Percentiles rank a stretch among this genome's conserved stretches.
Conservation (phyloP, 2,113 vertebrate species). For the Himantopus leucocephalus region DNA sequence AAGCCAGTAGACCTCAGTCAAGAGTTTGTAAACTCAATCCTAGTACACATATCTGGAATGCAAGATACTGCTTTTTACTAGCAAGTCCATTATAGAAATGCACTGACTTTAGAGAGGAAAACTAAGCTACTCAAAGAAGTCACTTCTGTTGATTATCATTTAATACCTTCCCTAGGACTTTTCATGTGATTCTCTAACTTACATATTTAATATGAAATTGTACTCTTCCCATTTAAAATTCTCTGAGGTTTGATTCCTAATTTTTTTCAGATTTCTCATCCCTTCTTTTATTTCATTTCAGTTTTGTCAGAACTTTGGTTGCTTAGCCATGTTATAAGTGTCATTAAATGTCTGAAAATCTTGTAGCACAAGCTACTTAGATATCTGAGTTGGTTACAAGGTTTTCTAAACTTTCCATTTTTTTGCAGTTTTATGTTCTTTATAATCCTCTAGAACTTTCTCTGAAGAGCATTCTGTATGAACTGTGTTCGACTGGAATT, state of each 20-base stretch:
- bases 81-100: background rate
- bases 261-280: background rate
- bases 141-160: background rate
- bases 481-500: background rate
- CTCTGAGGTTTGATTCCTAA: background rate
- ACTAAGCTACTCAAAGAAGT: background rate
- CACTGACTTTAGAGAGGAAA: background rate
- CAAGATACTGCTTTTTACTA: background rate
- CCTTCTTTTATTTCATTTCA: background rate
- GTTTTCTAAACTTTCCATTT: background rate
- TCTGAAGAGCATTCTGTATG: background rate
- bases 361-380: background rate
- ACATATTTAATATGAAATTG: no score
- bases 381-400: background rate
- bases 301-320: background rate
- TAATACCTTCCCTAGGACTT: background rate
- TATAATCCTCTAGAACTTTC: background rate
- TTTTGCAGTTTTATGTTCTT: background rate
- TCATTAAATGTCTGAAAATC: background rate
- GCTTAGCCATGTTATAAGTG: background rate
- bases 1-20: background rate
- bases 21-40: background rate
- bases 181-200: background rate
- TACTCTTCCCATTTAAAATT: background rate
- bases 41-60: background rate